Evolutionary conservation across 1,140 invertebrate genomes (phyloP).

Genomic region (Polypedilum pembai): DNA sequence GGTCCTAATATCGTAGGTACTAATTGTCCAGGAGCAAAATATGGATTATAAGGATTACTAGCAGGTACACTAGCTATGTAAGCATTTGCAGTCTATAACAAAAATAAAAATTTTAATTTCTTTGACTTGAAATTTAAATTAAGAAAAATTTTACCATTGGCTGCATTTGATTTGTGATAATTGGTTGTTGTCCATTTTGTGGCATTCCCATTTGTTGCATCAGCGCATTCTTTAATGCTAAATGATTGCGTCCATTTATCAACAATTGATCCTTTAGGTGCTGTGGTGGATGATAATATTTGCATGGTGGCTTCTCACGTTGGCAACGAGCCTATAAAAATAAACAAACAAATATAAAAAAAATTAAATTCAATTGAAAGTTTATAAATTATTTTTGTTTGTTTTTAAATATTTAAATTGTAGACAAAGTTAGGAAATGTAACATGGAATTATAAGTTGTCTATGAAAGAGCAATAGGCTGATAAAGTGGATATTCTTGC

Average conservation of each 20-base stretch:
- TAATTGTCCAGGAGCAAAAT: constrained; percentile 67
- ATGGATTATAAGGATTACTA: constrained; percentile 12
- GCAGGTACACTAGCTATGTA: constrained; percentile 5
- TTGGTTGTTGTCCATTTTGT: constrained; percentile 67
- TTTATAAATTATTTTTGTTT: too few species aligned
- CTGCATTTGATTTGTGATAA: constrained; percentile 84
- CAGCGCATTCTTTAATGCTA: constrained; percentile 93
- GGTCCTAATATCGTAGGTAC: constrained; percentile 77
- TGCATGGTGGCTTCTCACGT: constrained; percentile 99
- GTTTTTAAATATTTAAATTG: too few species aligned
- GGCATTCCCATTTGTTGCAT: constrained; percentile 93
- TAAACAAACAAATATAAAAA: not conserved
- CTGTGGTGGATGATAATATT: constrained; percentile 99
- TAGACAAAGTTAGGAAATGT: too few species aligned
- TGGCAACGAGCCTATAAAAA: constrained; percentile 92
- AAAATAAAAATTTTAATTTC: not conserved
- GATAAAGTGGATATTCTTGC: too few species aligned
- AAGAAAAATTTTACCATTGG: constrained; percentile 66
- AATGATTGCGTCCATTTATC: constrained; percentile 98
- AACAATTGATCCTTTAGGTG: constrained; percentile 99
- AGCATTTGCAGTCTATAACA: not conserved
- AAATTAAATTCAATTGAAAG: too few species aligned
- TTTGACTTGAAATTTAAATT: not conserved
- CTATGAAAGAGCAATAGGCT: too few species aligned
- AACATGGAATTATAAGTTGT: too few species aligned